Conservation (phyloP, 1,140 invertebrate genomes). For the Doryteuthis pealeii region DNA sequence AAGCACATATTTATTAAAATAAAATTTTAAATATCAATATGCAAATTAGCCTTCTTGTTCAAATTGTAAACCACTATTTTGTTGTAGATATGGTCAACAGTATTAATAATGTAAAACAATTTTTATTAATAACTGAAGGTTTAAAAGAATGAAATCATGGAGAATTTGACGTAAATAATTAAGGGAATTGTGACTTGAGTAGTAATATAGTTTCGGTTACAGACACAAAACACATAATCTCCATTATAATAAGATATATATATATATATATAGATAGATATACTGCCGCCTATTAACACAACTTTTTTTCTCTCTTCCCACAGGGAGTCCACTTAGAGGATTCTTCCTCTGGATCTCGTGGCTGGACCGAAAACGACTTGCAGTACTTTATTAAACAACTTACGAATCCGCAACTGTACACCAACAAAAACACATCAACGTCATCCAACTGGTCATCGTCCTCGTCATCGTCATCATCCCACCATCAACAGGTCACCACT, state of each 20-base stretch:
- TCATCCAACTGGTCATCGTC: neutral
- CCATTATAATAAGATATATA: neutral
- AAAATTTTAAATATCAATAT: no score
- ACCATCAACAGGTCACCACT: conserved; percentile 7
- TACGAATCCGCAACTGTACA: conserved; percentile 22
- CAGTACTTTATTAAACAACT: conserved; percentile 26
- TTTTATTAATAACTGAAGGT: no score
- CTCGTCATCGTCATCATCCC: neutral
- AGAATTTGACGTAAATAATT: neutral
- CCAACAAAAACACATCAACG: neutral
- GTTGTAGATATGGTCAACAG: no score
- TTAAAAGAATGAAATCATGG: neutral
- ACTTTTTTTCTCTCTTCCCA: conserved; percentile 12
- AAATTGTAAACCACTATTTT: no score
- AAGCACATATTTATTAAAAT: no score
- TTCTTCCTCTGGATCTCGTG: conserved; percentile 21
- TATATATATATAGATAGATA: neutral
- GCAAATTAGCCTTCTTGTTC: no score
- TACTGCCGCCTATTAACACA: neutral
- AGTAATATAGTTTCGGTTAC: neutral
- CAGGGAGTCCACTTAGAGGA: conserved; percentile 33
- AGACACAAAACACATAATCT: neutral
- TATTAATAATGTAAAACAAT: no score
- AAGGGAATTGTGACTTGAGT: neutral
- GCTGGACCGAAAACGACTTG: conserved; percentile 22